Conservation (phyloP, 2,888 invertebrate genomes). For the Prionchulus punctatus region DNA sequence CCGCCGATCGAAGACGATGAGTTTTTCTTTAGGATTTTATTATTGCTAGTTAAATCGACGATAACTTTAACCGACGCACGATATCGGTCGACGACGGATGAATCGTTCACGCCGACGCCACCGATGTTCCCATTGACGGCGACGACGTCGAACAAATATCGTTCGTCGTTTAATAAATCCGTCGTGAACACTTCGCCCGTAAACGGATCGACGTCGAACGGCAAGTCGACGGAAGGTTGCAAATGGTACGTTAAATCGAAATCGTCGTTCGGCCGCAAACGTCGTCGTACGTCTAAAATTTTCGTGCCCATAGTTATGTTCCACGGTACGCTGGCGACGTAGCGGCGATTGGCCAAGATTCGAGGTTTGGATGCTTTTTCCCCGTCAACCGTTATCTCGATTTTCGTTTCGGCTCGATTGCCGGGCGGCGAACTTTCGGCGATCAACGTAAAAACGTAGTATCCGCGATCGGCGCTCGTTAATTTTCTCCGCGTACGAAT, state of each 20-base stretch:
- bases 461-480: neutral
- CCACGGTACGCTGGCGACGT: no score
- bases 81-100: no score
- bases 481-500: neutral
- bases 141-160: neutral
- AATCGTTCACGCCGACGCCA: no score
- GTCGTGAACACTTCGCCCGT: neutral
- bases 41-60: neutral
- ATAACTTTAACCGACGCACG: neutral
- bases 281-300: neutral
- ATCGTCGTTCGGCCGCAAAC: no score
- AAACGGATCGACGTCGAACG: constrained; percentile 12
- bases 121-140: neutral
- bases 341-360: no score
- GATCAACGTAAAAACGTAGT: neutral
- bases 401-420: neutral
- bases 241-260: neutral
- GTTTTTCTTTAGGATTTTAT: neutral
- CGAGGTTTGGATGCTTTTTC: no score
- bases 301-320: neutral
- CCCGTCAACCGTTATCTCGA: neutral
- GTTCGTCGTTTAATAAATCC: neutral
- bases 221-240: neutral
- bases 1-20: neutral
- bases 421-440: neutral